phyloP scores from a whole-genome alignment of 1,140 invertebrate genomes.

The Cotesia chilonis region DNA sequence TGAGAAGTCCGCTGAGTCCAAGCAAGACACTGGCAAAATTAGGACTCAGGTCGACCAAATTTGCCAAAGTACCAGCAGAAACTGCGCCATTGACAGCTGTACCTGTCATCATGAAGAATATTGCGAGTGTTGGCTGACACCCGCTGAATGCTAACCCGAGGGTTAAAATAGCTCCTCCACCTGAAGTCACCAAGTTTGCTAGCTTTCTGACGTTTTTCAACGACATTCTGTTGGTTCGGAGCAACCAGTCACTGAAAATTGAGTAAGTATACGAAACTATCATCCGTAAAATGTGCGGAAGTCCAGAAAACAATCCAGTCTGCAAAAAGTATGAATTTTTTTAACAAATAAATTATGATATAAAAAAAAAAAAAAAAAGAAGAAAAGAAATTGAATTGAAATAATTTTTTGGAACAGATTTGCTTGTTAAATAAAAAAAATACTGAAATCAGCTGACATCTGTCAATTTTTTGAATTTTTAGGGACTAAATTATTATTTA shows the following conservation, averaged over 20 bases:
- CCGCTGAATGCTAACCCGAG: conserved; percentile 71
- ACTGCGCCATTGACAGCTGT: conserved; percentile 72
- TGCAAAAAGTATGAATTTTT: conserved; percentile 48
- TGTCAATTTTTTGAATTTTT: too few species aligned
- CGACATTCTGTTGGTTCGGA: conserved; percentile 68
- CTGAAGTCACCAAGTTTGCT: conserved; percentile 69
- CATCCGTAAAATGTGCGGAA: conserved; percentile 74
- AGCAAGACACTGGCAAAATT: conserved; percentile 74
- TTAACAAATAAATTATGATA: neutral
- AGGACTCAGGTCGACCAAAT: conserved; percentile 73
- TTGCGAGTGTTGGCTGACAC: conserved; percentile 70
- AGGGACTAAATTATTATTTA: too few species aligned
- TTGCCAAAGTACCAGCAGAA: conserved; percentile 72
- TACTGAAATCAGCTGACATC: too few species aligned
- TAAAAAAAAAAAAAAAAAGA: neutral
- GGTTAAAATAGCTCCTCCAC: conserved; percentile 68
- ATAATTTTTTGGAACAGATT: too few species aligned
- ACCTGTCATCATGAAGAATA: conserved; percentile 71
- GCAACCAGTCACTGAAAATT: conserved; percentile 70
- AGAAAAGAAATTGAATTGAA: neutral
- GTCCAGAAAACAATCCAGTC: conserved; percentile 72
- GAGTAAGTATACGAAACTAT: conserved; percentile 71
- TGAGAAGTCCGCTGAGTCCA: conserved; percentile 69
- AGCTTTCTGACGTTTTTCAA: conserved; percentile 73
- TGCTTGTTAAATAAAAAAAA: too few species aligned